phyloP scores from a whole-genome alignment of 2,113 vertebrate genomes.

The Rhynchomys soricoides region DNA sequence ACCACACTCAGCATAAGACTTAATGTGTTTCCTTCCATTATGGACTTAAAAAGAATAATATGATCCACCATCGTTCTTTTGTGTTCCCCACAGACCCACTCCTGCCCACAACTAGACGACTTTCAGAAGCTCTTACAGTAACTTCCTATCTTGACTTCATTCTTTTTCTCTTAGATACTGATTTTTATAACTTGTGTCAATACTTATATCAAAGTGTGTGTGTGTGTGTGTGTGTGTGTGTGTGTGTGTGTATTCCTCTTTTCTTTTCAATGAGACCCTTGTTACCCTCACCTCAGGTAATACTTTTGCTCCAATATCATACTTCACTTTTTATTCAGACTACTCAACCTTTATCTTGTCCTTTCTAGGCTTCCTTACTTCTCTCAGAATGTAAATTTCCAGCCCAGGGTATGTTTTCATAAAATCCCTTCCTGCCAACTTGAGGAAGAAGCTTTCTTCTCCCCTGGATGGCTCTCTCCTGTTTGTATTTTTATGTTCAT shows the following conservation, averaged over 20 bases:
- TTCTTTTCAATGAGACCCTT: background rate
- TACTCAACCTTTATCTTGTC: background rate
- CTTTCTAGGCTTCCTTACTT: background rate
- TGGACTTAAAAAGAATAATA: background rate
- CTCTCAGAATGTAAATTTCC: background rate
- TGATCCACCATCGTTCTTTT: background rate
- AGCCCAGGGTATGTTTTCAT: background rate
- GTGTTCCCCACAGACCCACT: background rate
- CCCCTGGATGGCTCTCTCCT: no score
- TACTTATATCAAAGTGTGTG: background rate
- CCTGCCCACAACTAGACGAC: background rate
- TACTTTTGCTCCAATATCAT: background rate
- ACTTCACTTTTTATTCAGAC: constrained; percentile 2
- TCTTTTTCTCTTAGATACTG: background rate
- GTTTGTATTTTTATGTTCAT: no score
- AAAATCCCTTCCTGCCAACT: background rate
- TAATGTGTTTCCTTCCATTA: background rate
- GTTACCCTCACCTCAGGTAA: background rate
- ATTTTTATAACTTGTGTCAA: background rate
- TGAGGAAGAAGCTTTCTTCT: background rate
- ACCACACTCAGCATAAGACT: background rate
- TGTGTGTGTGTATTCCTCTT: background rate
- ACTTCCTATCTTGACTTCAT: background rate
- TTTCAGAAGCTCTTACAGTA: background rate
- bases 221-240: background rate